Conservation (phyloP, 2,113 vertebrate species). For the Sander lucioperca region DNA sequence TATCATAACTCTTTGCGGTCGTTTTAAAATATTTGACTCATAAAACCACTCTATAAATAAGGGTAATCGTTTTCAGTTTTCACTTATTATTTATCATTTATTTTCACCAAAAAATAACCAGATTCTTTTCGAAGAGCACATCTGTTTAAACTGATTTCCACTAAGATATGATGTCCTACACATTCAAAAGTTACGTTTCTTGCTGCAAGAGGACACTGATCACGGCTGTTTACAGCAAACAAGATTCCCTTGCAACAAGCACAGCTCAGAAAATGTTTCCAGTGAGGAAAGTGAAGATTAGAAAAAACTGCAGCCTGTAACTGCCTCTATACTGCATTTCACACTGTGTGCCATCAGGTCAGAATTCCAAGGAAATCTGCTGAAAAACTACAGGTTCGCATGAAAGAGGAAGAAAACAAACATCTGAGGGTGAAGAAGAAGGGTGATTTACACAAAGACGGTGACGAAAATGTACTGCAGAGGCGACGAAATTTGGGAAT, state of each 20-base stretch:
- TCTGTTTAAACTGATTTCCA: not conserved
- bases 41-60: not conserved
- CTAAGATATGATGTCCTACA: not conserved
- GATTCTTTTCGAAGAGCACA: not conserved
- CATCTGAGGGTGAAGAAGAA: too few relatives aligned
- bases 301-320: not conserved
- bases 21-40: not conserved
- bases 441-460: too few relatives aligned
- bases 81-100: too few relatives aligned
- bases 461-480: too few relatives aligned
- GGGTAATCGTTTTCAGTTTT: not conserved
- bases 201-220: not conserved
- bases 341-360: not conserved
- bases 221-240: not conserved
- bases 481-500: too few relatives aligned
- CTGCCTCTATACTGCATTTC: not conserved
- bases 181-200: not conserved
- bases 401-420: too few relatives aligned
- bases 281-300: not conserved
- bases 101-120: not conserved
- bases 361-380: not conserved
- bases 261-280: conserved; percentile 1
- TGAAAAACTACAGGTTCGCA: too few relatives aligned
- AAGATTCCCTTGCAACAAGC: not conserved
- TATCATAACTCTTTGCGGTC: not conserved